Conservation (phyloP, 1,140 invertebrate species). For the Trichoplusia ni region DNA sequence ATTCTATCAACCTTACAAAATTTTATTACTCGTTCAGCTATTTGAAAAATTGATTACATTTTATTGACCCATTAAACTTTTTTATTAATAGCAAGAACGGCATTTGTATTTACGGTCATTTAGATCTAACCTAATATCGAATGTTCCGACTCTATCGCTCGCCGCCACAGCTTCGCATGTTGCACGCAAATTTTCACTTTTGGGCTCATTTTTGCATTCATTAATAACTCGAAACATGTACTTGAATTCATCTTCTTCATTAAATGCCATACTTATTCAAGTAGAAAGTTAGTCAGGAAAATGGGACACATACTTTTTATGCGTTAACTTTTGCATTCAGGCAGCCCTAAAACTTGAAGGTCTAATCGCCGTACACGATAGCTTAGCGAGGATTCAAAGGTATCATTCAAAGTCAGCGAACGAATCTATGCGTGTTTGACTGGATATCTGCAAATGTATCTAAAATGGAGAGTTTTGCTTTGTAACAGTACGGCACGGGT, state of each 20-base stretch:
- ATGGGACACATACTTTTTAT: neutral
- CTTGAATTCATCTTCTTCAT: neutral
- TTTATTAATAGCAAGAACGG: neutral
- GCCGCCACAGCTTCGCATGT: neutral
- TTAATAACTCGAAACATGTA: neutral
- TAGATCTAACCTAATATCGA: neutral
- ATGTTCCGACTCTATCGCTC: neutral
- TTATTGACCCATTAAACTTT: constrained; percentile 27
- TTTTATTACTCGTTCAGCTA: constrained; percentile 6
- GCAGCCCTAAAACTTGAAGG: constrained; percentile 38
- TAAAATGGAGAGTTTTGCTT: constrained; percentile 27
- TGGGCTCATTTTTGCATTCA: constrained; percentile 17
- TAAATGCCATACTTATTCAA: too few relatives aligned
- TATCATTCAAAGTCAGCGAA: constrained; percentile 39
- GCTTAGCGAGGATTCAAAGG: constrained; percentile 34
- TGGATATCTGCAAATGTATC: constrained; percentile 25
- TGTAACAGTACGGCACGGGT: constrained; percentile 29
- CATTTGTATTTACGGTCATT: constrained; percentile 19
- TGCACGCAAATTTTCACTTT: constrained; percentile 8
- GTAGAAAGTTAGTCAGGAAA: neutral
- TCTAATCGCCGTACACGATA: constrained; percentile 39
- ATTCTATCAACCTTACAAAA: constrained; percentile 24
- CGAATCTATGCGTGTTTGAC: constrained; percentile 26
- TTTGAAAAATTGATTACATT: constrained; percentile 6
- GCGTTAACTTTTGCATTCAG: too few relatives aligned